These are phyloP conservation scores for Mionectes macconnelli DNA, from an alignment of 2,113 vertebrate genomes.

Conservation along the genomic window DNA sequence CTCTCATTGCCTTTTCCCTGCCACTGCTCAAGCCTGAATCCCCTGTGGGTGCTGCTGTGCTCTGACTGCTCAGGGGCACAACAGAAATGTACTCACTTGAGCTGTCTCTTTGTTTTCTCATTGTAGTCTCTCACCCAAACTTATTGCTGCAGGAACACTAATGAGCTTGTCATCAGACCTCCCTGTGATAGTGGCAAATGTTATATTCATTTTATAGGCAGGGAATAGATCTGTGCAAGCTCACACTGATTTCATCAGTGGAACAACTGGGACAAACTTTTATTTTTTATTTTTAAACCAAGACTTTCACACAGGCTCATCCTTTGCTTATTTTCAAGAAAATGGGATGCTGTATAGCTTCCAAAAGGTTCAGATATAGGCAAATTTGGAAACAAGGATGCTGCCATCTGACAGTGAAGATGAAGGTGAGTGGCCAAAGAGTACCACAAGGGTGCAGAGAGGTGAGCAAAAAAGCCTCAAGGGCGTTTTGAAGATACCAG, in stretches of 20 bases:
- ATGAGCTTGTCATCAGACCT: background rate
- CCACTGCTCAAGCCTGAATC: background rate
- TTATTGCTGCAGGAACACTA: background rate
- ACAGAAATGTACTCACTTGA: background rate
- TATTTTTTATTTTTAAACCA: fast-evolving
- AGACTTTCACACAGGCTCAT: background rate
- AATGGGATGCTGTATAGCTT: background rate
- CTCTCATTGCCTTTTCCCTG: background rate
- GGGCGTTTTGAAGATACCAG: background rate
- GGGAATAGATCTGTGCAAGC: background rate
- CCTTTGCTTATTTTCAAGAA: background rate
- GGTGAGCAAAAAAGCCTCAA: background rate
- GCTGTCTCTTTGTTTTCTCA: background rate
- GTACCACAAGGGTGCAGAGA: background rate
- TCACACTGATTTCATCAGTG: background rate
- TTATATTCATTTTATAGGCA: background rate
- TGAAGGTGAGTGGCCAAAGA: background rate
- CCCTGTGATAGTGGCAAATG: background rate
- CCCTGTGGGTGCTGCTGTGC: background rate
- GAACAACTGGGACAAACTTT: background rate
- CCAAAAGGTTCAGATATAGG: background rate
- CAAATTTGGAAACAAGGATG: background rate
- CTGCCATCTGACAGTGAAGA: background rate
- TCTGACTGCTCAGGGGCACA: background rate
- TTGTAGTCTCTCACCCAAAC: background rate